Conservation (phyloP, 2,888 invertebrate genomes). For the Andrena chrysosceles region DNA sequence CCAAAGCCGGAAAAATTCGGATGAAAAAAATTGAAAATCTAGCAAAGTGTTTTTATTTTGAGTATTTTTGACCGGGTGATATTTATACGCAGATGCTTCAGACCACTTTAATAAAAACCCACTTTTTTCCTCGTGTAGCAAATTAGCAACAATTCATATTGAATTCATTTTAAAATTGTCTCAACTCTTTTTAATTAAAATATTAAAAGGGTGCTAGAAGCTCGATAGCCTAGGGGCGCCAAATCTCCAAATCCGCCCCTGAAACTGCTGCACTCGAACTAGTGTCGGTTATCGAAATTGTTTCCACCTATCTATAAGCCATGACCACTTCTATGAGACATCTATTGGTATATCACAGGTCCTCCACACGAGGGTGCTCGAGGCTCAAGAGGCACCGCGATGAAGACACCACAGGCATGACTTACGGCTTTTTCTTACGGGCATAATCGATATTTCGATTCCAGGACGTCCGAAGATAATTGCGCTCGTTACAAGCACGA, state of each 20-base stretch:
- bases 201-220: no score
- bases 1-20: no score
- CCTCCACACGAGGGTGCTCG: constrained; percentile 55
- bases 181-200: no score
- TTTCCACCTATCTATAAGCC: neutral
- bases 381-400: constrained; percentile 45
- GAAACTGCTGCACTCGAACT: no score
- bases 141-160: neutral
- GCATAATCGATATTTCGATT: constrained; percentile 65
- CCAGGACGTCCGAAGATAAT: constrained; percentile 51
- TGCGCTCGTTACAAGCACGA: constrained; percentile 52
- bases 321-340: neutral
- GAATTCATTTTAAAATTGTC: neutral
- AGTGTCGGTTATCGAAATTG: neutral
- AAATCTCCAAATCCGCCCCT: no score
- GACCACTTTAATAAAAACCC: no score
- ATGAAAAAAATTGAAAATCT: no score
- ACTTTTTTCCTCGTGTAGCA: no score
- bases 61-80: no score
- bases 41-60: no score
- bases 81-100: no score
- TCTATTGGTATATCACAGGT: constrained; percentile 46
- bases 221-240: no score
- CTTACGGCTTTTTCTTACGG: constrained; percentile 39
- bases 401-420: constrained; percentile 49